A percentile compares a stretch with the other conserved stretches of the same genome.
These are phyloP conservation scores for Semicossyphus pulcher DNA, from an alignment of 2,113 vertebrate species.

Conservation along the genomic window DNA sequence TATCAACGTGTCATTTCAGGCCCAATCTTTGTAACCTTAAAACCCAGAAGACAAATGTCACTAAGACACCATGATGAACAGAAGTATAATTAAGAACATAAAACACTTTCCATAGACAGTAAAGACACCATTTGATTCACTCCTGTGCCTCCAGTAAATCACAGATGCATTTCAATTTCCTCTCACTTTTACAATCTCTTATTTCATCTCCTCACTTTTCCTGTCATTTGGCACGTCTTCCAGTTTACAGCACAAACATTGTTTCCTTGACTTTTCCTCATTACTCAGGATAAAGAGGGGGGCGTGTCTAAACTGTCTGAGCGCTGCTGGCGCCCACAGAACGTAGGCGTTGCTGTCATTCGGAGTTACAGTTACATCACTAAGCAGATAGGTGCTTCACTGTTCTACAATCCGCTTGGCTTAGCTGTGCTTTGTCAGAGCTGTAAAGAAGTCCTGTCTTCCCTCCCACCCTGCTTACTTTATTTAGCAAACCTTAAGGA, in stretches of 20 bases:
- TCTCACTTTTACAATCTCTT: neutral
- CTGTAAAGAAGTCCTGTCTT: neutral
- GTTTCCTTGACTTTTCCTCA: neutral
- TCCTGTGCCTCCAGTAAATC: constrained; percentile 7
- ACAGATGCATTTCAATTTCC: neutral
- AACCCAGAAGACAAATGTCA: neutral
- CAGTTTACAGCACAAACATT: neutral
- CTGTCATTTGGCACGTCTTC: neutral
- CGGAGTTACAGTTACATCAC: neutral
- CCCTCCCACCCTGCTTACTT: neutral
- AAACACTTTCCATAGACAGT: neutral
- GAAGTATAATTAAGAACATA: constrained; percentile 19
- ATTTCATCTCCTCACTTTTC: neutral
- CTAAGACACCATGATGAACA: neutral
- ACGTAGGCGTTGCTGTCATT: constrained; percentile 9
- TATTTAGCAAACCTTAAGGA: neutral
- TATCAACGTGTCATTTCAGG: no score
- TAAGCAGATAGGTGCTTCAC: neutral
- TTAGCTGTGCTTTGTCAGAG: neutral
- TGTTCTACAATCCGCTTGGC: constrained; percentile 1
- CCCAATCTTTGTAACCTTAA: no score
- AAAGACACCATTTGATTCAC: constrained; percentile 12
- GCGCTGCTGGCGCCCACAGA: neutral
- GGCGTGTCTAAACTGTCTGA: constrained; percentile 7
- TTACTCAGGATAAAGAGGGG: neutral